phyloP scores from a whole-genome alignment of 2,888 invertebrate genomes.

The Hipparchia semele region DNA sequence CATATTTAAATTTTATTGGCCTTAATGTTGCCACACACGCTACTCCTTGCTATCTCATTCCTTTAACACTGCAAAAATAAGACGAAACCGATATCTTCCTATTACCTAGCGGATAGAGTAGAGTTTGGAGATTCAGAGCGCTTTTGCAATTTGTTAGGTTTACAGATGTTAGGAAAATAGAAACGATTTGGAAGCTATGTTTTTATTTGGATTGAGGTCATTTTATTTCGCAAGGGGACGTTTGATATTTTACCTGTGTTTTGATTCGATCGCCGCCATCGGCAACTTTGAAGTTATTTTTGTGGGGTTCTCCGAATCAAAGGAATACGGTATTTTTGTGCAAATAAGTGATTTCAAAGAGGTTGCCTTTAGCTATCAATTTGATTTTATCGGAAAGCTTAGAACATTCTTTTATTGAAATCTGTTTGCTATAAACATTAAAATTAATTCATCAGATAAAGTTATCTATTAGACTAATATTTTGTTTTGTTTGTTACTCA shows the following conservation, averaged over 20 bases:
- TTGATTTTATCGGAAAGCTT: slow-evolving; percentile 5
- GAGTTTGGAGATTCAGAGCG: slow-evolving; percentile 32
- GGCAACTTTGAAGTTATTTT: slow-evolving; percentile 32
- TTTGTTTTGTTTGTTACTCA: too few species aligned
- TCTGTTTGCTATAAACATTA: not conserved
- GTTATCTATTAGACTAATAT: too few species aligned
- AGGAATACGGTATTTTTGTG: slow-evolving; percentile 24
- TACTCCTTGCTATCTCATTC: slow-evolving; percentile 77
- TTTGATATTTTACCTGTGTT: slow-evolving; percentile 76
- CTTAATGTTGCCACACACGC: slow-evolving; percentile 81
- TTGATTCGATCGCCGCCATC: slow-evolving; percentile 54
- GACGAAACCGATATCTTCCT: slow-evolving; percentile 38
- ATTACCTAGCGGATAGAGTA: slow-evolving; percentile 46
- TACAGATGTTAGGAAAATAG: slow-evolving; percentile 73
- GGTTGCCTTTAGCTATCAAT: not conserved
- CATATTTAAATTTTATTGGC: slow-evolving; percentile 82
- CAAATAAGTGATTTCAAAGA: slow-evolving; percentile 20
- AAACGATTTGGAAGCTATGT: slow-evolving; percentile 79
- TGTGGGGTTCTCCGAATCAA: slow-evolving; percentile 32
- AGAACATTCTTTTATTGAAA: not conserved
- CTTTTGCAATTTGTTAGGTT: slow-evolving; percentile 46
- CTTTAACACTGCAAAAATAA: slow-evolving; percentile 57
- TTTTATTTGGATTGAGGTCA: slow-evolving; percentile 79
- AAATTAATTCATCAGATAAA: not conserved
- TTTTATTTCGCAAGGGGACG: slow-evolving; percentile 61